These are phyloP conservation scores for Dysmachus trigonus DNA, from an alignment of 2,888 invertebrate genomes.

Conservation along the genomic window DNA sequence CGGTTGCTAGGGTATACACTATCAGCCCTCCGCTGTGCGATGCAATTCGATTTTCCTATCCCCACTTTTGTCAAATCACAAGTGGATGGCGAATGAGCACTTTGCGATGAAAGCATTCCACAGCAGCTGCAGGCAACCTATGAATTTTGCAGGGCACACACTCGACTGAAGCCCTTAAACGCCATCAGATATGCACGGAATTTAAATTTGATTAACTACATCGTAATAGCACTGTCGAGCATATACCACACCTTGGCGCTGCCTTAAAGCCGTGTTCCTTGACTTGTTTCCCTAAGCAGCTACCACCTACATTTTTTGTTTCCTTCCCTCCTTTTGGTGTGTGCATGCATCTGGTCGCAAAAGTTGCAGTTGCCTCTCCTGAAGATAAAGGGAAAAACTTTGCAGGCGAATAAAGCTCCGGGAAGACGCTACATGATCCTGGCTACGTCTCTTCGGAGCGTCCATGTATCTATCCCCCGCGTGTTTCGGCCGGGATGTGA, in stretches of 20 bases:
- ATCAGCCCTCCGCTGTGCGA: not conserved
- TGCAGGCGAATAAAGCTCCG: not conserved
- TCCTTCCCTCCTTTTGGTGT: not conserved
- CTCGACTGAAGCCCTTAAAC: not conserved
- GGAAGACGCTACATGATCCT: slow-evolving; percentile 5
- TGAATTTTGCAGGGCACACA: not conserved
- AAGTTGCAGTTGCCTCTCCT: not conserved
- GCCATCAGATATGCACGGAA: slow-evolving; percentile 23
- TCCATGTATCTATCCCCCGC: not conserved
- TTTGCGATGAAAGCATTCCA: not conserved
- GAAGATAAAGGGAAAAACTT: not conserved
- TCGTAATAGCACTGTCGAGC: not conserved
- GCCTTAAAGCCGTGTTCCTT: slow-evolving; percentile 3
- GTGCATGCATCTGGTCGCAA: not conserved
- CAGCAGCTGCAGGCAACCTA: not conserved
- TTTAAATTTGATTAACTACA: slow-evolving; percentile 17
- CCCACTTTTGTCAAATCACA: not conserved
- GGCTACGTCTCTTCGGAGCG: not conserved
- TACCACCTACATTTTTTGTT: not conserved
- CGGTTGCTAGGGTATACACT: not conserved
- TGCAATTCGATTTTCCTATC: not conserved
- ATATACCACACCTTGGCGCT: not conserved
- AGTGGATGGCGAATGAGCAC: not conserved
- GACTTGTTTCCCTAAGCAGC: slow-evolving; percentile 11
- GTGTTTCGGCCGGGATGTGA: not conserved